Base-by-base conservation (phyloP, 1,140 invertebrate genomes). In the Drosophila kepulauana region DNA sequence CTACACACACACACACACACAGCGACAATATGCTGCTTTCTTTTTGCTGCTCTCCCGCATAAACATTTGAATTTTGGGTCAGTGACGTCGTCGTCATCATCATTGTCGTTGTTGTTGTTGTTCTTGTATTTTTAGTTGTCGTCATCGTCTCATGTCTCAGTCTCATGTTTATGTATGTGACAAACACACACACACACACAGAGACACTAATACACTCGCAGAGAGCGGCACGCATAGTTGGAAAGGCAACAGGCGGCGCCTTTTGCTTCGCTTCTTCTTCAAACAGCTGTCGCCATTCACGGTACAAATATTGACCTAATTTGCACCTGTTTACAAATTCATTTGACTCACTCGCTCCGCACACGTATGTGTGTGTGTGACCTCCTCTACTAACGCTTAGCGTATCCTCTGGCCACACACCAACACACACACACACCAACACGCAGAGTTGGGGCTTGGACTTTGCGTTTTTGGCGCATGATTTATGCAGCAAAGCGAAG, bases 301-400 rank as follows among this genome's bases (percentile, higher is more conserved):
- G 67, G 41, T 61, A 87, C 72, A 82, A 80, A 80, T 87, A 88
- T 88, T 88, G 84, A 87, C 84, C 84, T 78, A 87, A 87, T 87
- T 88, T 88, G 85, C 80, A 87, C 73, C 84, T 87, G 84, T 84
- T 87, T 87, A 87, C 80, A 88, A 87, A 88, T 88, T 87, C 84
- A 87, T 88, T 88, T 65, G 72, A 72, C 72, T 54, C 63, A 58
- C 68, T 74, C 62, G 5, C 11, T 41, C 6, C 11, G 5, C 13
- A 10, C 4, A 6, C 0, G 25, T 25, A 15, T 41, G 10, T 38
- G 5, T 52, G 3, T 33, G 43, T 33, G 28, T 11, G 13, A 25
- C 48, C 11, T 25, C 10, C 59, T 20, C 5, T 20, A 7, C 8
- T 16, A 6, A 43, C 35, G 30, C 30, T 33, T 33, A 8, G 30